Evolutionary conservation across 2,797 vertebrate genomes (phyloP), one percentile per base, ranked within the genome.

Genomic region (Ambastaia sidthimunki): DNA sequence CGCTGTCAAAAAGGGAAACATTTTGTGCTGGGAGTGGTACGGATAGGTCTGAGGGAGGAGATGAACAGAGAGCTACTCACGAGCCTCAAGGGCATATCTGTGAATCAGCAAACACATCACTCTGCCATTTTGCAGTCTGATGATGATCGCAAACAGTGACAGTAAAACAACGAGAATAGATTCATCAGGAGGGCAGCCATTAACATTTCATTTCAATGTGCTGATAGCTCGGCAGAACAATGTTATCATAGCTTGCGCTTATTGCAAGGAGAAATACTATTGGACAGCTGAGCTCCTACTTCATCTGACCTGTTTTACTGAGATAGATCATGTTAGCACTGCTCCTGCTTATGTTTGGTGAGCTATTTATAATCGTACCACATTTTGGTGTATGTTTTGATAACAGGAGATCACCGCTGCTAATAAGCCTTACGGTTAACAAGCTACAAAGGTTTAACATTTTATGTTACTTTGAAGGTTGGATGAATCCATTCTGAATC

Each of bases 91-190:
- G 83, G 81, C 81, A 83, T 69, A 72, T 68, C 71, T 76, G 75
- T 44, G 76, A 83, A 84, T 59, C 52, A 83, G 78, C 78, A 85
- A 85, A 83, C 74, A 78, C 78, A 84, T 84, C 82, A 80, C 76
- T 75, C 86, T 85, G 84, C 82, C 84, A 87, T 84, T 80, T 84
- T 78, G 74, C 54, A 79, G 80, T 71, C 4, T 23, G 71, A 19
- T 80, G 68, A 86, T 83, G 76, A 86, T 79, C 72, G 76, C 78
- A 84, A 83, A 83, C 74, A 55, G 75, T 62, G 41, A 87, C 76
- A 78, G 50, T 79, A 47, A 76, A 71, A 76, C 69, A 83, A 74
- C 74, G 25, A 21, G 19, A 59, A 83, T 59, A 81, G 74, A 84
- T 87, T 82, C 57, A 34, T 80, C 41, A 65, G 34, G 16, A 28